These are phyloP conservation scores for Mythimna lalbum DNA, from an alignment of 2,888 invertebrate genomes.

Conservation along the genomic window DNA sequence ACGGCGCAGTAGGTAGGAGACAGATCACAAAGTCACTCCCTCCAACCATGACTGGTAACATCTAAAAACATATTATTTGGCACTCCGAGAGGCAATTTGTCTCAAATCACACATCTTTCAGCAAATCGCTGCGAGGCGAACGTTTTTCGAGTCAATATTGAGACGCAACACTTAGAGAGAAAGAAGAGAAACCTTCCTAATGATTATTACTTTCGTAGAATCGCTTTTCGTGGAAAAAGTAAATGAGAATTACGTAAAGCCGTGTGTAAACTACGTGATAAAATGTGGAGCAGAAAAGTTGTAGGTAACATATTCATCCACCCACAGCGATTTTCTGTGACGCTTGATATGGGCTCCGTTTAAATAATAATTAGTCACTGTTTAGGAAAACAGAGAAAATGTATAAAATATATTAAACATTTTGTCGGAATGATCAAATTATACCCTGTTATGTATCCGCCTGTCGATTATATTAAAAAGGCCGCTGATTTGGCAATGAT, in stretches of 20 bases:
- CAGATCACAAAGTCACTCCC: constrained; percentile 27
- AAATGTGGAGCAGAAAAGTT: not conserved
- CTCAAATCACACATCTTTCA: constrained; percentile 35
- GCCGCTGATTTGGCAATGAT: not conserved
- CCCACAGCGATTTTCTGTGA: not conserved
- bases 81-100: constrained; percentile 25
- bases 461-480: not conserved
- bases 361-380: too few relatives aligned
- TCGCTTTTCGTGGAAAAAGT: constrained; percentile 18
- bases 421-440: too few relatives aligned
- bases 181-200: constrained; percentile 18
- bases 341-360: not conserved
- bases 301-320: not conserved
- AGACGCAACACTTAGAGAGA: constrained; percentile 6
- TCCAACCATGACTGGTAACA: constrained; percentile 7
- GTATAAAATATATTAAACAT: too few relatives aligned
- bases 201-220: constrained; percentile 19
- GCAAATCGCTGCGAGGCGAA: constrained; percentile 15
- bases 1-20: not conserved
- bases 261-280: not conserved
- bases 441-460: not conserved
- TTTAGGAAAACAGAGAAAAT: too few relatives aligned
- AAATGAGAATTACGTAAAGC: constrained; percentile 26
- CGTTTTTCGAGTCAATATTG: constrained; percentile 11
- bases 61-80: constrained; percentile 25